Conservation (phyloP, 2,113 vertebrate genomes). For the Pelobates fuscus region DNA sequence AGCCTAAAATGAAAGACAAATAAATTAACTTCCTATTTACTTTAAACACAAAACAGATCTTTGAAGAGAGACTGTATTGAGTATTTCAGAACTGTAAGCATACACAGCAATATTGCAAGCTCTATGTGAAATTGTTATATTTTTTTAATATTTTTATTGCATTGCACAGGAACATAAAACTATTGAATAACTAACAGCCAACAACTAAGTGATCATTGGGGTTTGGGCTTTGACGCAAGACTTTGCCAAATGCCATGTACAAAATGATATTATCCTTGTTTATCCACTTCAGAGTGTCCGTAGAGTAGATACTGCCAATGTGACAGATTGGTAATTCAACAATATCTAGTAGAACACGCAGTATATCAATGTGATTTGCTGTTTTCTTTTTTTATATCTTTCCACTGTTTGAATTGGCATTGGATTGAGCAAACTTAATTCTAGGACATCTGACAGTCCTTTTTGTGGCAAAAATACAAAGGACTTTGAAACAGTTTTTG, state of each 20-base stretch:
- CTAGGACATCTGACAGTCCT: neutral
- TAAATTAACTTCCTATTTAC: too few species aligned
- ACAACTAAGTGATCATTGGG: neutral
- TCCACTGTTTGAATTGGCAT: neutral
- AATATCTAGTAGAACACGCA: neutral
- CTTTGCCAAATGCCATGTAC: neutral
- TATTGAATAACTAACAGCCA: neutral
- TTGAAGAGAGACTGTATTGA: too few species aligned
- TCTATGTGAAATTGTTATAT: too few species aligned
- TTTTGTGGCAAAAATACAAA: too few species aligned
- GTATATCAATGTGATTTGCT: neutral
- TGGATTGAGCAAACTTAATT: neutral
- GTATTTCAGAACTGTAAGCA: too few species aligned
- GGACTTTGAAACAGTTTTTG: too few species aligned
- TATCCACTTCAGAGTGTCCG: neutral
- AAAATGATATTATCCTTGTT: neutral
- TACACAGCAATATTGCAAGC: too few species aligned
- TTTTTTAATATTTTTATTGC: too few species aligned
- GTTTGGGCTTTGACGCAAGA: neutral
- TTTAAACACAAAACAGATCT: too few species aligned
- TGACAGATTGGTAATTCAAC: neutral
- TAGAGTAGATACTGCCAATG: neutral
- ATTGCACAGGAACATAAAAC: too few species aligned
- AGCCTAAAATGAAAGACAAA: too few species aligned
- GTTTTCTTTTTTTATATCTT: neutral